A percentile compares a stretch with the other conserved stretches of the same genome.
Evolutionary conservation across 2,113 vertebrate genomes (phyloP).

Genomic region (Fregetta grallaria): DNA sequence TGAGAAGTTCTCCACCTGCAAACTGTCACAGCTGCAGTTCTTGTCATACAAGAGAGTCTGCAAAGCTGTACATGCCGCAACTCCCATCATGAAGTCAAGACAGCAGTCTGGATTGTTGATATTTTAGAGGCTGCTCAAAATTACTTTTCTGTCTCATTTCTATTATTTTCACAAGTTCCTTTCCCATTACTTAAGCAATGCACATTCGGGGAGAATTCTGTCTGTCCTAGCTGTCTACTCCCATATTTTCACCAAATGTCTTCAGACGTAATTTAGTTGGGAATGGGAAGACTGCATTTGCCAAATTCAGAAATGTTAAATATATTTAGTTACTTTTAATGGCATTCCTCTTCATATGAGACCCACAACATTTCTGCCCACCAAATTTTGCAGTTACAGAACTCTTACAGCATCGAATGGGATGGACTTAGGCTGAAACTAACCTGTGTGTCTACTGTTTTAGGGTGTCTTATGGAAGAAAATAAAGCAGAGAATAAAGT

Average conservation of each 20-base stretch:
- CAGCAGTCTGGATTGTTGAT: neutral
- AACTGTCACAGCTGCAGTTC: neutral
- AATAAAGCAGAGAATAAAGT: neutral
- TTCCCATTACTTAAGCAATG: conserved; percentile 13
- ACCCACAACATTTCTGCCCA: neutral
- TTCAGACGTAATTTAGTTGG: neutral
- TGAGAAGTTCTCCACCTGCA: neutral
- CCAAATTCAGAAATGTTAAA: conserved; percentile 14
- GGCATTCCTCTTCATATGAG: neutral
- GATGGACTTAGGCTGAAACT: neutral
- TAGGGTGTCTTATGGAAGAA: neutral
- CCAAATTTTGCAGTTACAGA: neutral
- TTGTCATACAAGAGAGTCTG: neutral
- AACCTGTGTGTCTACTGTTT: neutral
- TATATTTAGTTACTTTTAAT: conserved; percentile 12
- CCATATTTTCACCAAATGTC: neutral
- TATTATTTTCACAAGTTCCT: conserved; percentile 39
- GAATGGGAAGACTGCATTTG: neutral
- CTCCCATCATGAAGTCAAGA: neutral
- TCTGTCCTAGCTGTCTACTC: neutral
- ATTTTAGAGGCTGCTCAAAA: conserved; percentile 1
- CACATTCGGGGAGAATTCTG: neutral
- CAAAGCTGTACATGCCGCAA: neutral
- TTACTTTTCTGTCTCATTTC: neutral
- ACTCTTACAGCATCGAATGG: neutral